Percentiles rank a stretch among this genome's conserved stretches.
These are phyloP conservation scores for Mobula hypostoma DNA, from an alignment of 2,113 vertebrate species.

Conservation along the genomic window DNA sequence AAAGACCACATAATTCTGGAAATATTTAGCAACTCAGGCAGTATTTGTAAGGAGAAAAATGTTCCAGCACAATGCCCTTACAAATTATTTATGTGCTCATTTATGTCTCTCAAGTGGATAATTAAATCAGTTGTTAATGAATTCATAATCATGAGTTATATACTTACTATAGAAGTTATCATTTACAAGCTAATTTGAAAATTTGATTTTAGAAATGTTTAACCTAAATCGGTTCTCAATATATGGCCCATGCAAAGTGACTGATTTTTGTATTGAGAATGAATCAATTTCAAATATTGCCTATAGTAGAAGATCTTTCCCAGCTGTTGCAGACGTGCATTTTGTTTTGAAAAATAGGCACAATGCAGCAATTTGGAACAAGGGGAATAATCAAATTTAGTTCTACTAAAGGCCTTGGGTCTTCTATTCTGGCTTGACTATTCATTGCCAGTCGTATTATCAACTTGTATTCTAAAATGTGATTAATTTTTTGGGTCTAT, in stretches of 20 bases:
- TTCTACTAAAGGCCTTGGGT: background rate
- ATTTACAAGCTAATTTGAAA: background rate
- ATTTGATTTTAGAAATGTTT: background rate
- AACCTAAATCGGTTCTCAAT: no score
- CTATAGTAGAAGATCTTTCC: background rate
- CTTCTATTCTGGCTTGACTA: background rate
- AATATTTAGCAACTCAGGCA: background rate
- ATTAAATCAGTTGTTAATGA: background rate
- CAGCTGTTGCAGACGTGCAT: background rate
- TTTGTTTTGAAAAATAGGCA: no score
- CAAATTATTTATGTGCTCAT: background rate
- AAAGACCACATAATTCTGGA: background rate
- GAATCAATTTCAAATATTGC: background rate
- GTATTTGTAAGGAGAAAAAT: background rate
- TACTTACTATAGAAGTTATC: background rate
- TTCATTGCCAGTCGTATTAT: background rate
- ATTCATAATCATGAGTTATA: background rate
- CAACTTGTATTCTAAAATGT: background rate
- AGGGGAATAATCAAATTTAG: background rate
- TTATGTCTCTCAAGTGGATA: background rate
- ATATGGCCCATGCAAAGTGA: no score
- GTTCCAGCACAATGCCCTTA: background rate
- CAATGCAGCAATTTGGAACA: background rate
- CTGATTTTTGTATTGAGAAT: background rate
- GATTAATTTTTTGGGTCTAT: background rate